Evolutionary conservation across 2,113 vertebrate genomes (phyloP).

Genomic region (Periophthalmus modestus): DNA sequence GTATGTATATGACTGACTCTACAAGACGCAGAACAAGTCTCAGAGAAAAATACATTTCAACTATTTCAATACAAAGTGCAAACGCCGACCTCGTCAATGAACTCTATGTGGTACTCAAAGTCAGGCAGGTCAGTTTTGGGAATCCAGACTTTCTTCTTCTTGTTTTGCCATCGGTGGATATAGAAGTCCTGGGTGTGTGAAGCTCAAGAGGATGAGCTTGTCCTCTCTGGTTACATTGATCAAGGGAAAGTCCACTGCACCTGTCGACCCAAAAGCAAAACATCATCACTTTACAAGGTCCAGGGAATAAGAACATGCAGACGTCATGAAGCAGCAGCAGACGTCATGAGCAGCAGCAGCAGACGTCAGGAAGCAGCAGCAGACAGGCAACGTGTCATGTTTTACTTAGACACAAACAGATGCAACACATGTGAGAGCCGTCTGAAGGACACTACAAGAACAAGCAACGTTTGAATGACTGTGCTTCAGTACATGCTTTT

Average conservation of each 20-base stretch:
- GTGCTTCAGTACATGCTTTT: too few relatives aligned
- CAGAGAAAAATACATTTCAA: not conserved
- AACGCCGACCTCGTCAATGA: slow-evolving; percentile 38
- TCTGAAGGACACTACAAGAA: too few relatives aligned
- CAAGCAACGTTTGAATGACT: too few relatives aligned
- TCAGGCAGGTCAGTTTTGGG: not conserved
- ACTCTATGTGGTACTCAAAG: not conserved
- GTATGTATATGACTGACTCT: fast-evolving
- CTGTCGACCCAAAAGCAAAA: slow-evolving; percentile 42
- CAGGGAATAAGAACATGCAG: not conserved
- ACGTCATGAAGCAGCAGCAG: not conserved
- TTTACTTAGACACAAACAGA: too few relatives aligned
- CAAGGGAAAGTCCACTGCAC: slow-evolving; percentile 65
- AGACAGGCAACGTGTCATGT: not conserved
- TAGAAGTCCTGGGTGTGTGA: slow-evolving; percentile 54
- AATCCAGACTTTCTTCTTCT: not conserved
- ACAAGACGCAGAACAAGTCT: not conserved
- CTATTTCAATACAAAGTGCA: not conserved
- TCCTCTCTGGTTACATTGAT: slow-evolving; percentile 2
- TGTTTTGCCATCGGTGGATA: fast-evolving
- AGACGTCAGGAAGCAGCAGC: not conserved
- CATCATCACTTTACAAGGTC: not conserved
- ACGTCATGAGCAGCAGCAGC: too few relatives aligned
- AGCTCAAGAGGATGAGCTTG: slow-evolving; percentile 3
- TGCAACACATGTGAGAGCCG: too few relatives aligned